A percentile compares a stretch with the other conserved stretches of the same genome.
phyloP scores from a whole-genome alignment of 1,140 invertebrate genomes.

The Megalonaias nervosa region DNA sequence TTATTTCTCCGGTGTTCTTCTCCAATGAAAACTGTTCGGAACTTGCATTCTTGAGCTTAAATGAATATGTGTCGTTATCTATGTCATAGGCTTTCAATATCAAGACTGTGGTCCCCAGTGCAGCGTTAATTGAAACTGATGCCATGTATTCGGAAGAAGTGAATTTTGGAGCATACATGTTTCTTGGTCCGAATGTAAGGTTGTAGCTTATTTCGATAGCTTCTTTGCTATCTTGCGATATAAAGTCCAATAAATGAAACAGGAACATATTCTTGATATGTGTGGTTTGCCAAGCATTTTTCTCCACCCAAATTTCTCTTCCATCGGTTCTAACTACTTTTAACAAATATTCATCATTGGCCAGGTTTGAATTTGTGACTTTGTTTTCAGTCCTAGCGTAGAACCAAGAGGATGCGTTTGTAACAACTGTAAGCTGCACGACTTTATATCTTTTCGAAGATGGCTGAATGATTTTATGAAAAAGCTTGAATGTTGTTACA shows the following conservation, averaged over 20 bases:
- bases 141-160: background rate
- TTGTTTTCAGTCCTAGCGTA: constrained; percentile 34
- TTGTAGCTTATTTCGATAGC: background rate
- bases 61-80: constrained; percentile 4
- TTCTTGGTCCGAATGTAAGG: constrained; percentile 13
- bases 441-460: constrained; percentile 4
- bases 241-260: constrained; percentile 32
- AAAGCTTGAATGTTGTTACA: constrained; percentile 6
- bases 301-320: constrained; percentile 18
- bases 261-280: constrained; percentile 16
- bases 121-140: background rate
- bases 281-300: constrained; percentile 39
- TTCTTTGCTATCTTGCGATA: background rate
- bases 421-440: constrained; percentile 4
- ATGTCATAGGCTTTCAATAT: constrained; percentile 5
- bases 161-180: constrained; percentile 12
- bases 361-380: background rate
- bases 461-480: background rate
- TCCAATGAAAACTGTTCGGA: background rate
- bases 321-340: constrained; percentile 7
- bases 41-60: background rate
- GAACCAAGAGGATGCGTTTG: constrained; percentile 6
- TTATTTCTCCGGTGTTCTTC: background rate
- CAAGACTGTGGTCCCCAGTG: background rate
- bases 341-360: background rate